Evolutionary conservation across 2,888 invertebrate species (phyloP).

Genomic region (Drosophila dives): DNA sequence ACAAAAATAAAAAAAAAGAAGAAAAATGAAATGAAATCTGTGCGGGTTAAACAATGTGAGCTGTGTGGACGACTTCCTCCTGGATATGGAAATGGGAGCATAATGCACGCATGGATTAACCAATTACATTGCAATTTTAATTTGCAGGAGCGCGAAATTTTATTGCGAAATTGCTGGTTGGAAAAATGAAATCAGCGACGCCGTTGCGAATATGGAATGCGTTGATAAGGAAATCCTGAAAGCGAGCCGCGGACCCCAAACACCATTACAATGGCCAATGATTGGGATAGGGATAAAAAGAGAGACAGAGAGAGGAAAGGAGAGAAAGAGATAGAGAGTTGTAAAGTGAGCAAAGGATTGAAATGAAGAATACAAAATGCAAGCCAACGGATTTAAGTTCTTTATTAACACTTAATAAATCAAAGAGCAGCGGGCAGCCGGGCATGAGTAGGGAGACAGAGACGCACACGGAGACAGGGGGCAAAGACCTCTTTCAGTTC

Average conservation of each 20-base stretch:
- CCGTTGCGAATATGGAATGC: conserved; percentile 73
- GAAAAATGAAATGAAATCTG: conserved; percentile 19
- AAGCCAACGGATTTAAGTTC: conserved; percentile 82
- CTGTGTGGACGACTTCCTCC: conserved; percentile 51
- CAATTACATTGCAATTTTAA: conserved; percentile 85
- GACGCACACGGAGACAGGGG: conserved; percentile 2
- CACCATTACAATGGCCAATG: conserved; percentile 5
- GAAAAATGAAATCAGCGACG: conserved; percentile 72
- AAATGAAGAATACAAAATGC: conserved; percentile 65
- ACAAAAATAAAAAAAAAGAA: background rate
- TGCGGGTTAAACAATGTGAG: conserved; percentile 29
- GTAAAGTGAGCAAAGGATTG: conserved; percentile 30
- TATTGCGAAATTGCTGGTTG: conserved; percentile 81
- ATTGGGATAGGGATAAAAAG: background rate
- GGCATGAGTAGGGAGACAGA: conserved; percentile 7
- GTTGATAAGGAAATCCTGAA: conserved; percentile 81
- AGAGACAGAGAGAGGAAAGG: conserved; percentile 10
- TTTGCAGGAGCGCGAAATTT: conserved; percentile 82
- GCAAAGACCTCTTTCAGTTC: conserved; percentile 4
- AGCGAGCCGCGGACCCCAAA: background rate
- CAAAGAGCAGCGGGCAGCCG: conserved; percentile 59
- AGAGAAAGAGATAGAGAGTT: conserved; percentile 11
- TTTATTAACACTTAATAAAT: conserved; percentile 84
- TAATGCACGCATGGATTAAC: conserved; percentile 84
- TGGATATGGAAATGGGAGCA: conserved; percentile 43